phyloP scores from a whole-genome alignment of 2,113 vertebrate species.

The Apeltes quadracus region DNA sequence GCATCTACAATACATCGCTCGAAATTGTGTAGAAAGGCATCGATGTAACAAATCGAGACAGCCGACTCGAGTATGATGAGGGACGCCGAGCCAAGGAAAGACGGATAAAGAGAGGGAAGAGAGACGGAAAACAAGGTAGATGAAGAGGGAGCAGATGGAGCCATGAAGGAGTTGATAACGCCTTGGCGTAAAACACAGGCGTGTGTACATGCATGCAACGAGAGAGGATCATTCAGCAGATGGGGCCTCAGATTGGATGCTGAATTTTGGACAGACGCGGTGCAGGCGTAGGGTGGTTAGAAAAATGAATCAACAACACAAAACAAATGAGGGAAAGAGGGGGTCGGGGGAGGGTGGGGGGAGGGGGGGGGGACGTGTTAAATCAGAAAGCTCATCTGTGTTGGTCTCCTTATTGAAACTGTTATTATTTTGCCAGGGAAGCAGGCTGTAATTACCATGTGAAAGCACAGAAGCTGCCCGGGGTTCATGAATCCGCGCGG shows the following conservation, averaged over 20 bases:
- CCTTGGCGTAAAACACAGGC: conserved; percentile 68
- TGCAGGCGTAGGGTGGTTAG: conserved; percentile 63
- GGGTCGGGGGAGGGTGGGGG: conserved; percentile 7
- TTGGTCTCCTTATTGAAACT: conserved; percentile 65
- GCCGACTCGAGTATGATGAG: conserved; percentile 58
- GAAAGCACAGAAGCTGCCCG: conserved; percentile 54
- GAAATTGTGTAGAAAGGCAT: conserved; percentile 46
- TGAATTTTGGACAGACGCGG: conserved; percentile 71
- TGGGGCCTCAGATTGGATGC: conserved; percentile 74
- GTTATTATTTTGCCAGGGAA: conserved; percentile 73
- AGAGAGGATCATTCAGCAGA: conserved; percentile 75
- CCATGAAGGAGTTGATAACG: conserved; percentile 74
- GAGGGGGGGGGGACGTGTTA: conserved; percentile 53
- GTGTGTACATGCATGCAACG: conserved; percentile 69
- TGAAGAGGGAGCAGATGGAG: conserved; percentile 77
- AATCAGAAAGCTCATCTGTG: conserved; percentile 70
- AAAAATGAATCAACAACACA: conserved; percentile 72
- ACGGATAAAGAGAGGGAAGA: conserved; percentile 64
- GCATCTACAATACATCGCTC: conserved; percentile 29
- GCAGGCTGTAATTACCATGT: conserved; percentile 74
- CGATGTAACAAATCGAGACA: conserved; percentile 60
- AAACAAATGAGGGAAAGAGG: conserved; percentile 60
- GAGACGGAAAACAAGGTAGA: conserved; percentile 66
- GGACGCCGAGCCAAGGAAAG: conserved; percentile 35
- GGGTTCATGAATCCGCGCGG: conserved; percentile 47